Evolutionary conservation across 2,888 invertebrate genomes (phyloP), one percentile per base, ranked within the genome.

Genomic region (Panorpa germanica): DNA sequence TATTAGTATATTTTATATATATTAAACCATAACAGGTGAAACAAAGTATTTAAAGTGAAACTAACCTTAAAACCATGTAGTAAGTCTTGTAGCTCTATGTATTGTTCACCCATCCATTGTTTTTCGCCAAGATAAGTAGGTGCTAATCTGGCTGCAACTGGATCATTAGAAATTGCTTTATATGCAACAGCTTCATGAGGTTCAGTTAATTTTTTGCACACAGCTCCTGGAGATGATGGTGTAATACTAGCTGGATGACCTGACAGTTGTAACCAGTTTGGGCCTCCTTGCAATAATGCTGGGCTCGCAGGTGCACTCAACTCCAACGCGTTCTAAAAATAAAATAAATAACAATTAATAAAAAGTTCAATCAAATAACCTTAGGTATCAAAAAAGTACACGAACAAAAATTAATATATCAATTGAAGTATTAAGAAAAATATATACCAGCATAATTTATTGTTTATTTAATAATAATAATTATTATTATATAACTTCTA

Each of bases 81-180:
- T 12, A 96, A 63, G 53, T 96, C 91, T 57, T 95, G 90, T 37
- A 96, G 70, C 55, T 95, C 93, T 45, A 96, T 90, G 55, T 90
- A 96, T 39, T 68, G 66, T 45, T 81, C 77, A 20, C 73, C 74
- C 34, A 65, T 65, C 49, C 78, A 76, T 40, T 77, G 73, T 25
- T 77, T 73, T 48, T 86, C 76, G 26, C 86, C 66, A 52, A 78
- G 81, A 55, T 81, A 90, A 41, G 67, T 70, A 5, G 91, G 90
- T 33, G 86, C 74, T 41, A 82, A 46, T 38, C 48, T 47, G 6
- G 45, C 37, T 12, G 53, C 53, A 30, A 44, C 43, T 9, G 71
- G 63, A 48, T 90, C 88, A 37, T 69, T 64, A 39, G 72, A 71
- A 37, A 91, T 59, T 9, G 70, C 68, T 48, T 81, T 76, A 56